Conservation (phyloP, 2,797 vertebrate genomes). For the Rhinophrynus dorsalis region DNA sequence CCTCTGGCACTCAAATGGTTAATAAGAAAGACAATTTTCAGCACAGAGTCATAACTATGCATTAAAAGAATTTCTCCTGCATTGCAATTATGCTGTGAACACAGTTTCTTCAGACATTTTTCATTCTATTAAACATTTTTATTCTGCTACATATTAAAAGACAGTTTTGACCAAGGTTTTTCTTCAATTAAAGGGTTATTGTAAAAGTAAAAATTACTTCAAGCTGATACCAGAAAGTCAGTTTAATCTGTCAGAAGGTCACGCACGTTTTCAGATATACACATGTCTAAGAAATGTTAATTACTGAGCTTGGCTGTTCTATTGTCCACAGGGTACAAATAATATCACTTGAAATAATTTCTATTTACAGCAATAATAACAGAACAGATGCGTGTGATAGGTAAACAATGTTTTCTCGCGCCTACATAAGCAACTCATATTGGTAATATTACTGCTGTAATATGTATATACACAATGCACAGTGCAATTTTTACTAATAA, state of each 20-base stretch:
- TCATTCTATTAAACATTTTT: no score
- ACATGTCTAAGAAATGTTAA: constrained; percentile 8
- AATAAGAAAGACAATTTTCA: no score
- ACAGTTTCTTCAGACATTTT: no score
- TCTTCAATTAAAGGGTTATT: not conserved
- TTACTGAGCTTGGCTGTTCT: constrained; percentile 14
- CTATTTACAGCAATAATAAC: not conserved
- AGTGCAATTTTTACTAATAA: not conserved
- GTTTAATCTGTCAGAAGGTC: constrained; percentile 1
- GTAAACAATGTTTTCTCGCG: not conserved
- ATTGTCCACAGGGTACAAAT: not conserved
- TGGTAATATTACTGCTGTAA: not conserved
- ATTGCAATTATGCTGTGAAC: no score
- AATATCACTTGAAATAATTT: not conserved
- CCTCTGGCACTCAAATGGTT: no score
- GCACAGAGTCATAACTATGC: no score
- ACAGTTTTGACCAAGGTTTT: no score
- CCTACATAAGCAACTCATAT: not conserved
- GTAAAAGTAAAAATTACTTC: not conserved
- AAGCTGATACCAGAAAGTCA: not conserved
- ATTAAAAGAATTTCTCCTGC: no score
- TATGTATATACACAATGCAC: not conserved
- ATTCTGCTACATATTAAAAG: no score
- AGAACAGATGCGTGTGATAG: not conserved
- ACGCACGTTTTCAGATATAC: not conserved